These are phyloP conservation scores for Centropristis striata DNA, from an alignment of 2,113 vertebrate genomes.

Conservation along the genomic window DNA sequence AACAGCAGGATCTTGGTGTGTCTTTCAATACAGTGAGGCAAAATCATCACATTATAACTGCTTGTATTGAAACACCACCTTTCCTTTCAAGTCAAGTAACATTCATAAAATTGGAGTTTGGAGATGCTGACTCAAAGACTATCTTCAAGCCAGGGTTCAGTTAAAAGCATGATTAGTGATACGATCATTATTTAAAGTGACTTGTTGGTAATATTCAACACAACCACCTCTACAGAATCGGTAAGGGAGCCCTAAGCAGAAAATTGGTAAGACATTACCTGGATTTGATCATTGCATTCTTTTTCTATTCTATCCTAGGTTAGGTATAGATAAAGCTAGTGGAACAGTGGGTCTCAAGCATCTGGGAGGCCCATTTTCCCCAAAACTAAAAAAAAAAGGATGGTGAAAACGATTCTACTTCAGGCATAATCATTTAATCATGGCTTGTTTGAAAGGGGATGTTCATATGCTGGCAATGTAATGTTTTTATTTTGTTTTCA, in stretches of 20 bases:
- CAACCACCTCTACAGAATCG: background rate
- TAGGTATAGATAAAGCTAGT: background rate
- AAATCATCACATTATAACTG: background rate
- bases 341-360: background rate
- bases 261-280: too few species aligned
- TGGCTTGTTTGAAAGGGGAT: too few species aligned
- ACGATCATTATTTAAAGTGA: conserved; percentile 1
- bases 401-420: too few species aligned
- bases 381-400: too few species aligned
- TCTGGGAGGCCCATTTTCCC: too few species aligned
- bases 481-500: too few species aligned
- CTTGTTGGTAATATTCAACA: background rate
- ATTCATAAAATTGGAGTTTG: background rate
- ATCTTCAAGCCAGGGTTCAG: background rate
- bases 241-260: background rate
- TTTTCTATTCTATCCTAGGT: background rate
- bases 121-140: background rate
- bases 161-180: background rate
- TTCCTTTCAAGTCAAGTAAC: background rate
- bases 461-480: too few species aligned
- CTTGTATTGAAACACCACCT: background rate
- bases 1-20: background rate
- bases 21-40: background rate
- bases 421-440: too few species aligned
- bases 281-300: background rate